Conservation (phyloP, 2,797 vertebrate genomes). For the Potorous gilbertii region DNA sequence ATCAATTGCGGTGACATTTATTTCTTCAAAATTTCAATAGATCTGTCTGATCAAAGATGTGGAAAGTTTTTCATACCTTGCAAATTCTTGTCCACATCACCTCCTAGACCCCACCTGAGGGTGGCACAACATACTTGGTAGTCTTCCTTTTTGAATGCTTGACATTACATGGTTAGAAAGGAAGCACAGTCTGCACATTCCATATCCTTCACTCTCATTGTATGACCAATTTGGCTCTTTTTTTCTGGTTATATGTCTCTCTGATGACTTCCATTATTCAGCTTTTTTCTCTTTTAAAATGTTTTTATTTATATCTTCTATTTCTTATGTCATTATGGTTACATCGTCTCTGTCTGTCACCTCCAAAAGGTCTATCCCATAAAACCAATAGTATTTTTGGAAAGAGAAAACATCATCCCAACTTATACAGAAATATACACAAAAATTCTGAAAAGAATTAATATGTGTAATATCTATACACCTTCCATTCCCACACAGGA, state of each 20-base stretch:
- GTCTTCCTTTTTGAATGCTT: neutral
- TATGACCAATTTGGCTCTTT: neutral
- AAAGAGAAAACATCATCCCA: neutral
- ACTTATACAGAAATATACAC: neutral
- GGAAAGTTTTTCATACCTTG: neutral
- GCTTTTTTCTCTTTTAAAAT: neutral
- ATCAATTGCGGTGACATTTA: constrained; percentile 28
- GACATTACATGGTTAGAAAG: neutral
- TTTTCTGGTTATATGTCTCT: neutral
- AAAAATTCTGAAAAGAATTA: neutral
- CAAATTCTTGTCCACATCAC: neutral
- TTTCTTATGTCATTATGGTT: neutral
- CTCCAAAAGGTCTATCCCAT: neutral
- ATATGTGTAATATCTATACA: neutral
- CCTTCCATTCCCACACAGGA: neutral
- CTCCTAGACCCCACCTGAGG: neutral
- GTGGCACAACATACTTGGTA: neutral
- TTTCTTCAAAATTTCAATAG: neutral
- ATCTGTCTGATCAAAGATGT: neutral
- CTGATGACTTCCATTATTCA: neutral
- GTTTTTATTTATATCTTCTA: neutral
- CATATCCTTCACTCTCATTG: neutral
- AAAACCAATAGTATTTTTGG: neutral
- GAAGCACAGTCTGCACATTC: neutral
- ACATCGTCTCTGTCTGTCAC: neutral